phyloP scores from a whole-genome alignment of 2,797 vertebrate species.

The Coreius guichenoti region DNA sequence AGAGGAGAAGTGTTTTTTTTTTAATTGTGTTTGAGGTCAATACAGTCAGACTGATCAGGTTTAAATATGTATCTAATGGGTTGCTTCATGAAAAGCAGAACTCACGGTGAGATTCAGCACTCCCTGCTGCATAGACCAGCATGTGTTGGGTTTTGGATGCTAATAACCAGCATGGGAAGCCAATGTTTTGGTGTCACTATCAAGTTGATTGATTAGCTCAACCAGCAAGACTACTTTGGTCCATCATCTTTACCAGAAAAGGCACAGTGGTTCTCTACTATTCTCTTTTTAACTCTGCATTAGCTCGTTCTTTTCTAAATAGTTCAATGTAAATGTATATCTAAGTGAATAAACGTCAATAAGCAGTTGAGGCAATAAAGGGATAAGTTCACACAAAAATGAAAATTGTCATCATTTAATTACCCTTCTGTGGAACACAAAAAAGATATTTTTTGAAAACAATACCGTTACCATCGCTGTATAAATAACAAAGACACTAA shows the following conservation, averaged over 20 bases:
- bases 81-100: conserved; percentile 4
- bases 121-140: conserved; percentile 15
- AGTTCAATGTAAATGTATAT: too few species aligned
- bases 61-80: conserved; percentile 21
- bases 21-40: conserved; percentile 27
- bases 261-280: neutral
- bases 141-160: conserved; percentile 3
- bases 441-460: neutral
- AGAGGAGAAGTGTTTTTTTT: conserved; percentile 34
- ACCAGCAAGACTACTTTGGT: conserved; percentile 20
- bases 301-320: neutral
- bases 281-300: neutral
- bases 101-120: conserved; percentile 10
- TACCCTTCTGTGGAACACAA: too few species aligned
- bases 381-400: too few species aligned
- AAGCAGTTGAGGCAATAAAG: neutral
- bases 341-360: neutral
- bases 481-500: neutral
- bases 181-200: conserved; percentile 9
- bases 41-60: conserved; percentile 6
- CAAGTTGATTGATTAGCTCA: conserved; percentile 8
- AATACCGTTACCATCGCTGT: neutral
- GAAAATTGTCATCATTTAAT: too few species aligned
- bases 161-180: neutral
- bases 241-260: conserved; percentile 18